Evolutionary conservation across 2,797 vertebrate species (phyloP), one percentile per base, ranked within the genome.

Genomic region (Cottoperca gobio): DNA sequence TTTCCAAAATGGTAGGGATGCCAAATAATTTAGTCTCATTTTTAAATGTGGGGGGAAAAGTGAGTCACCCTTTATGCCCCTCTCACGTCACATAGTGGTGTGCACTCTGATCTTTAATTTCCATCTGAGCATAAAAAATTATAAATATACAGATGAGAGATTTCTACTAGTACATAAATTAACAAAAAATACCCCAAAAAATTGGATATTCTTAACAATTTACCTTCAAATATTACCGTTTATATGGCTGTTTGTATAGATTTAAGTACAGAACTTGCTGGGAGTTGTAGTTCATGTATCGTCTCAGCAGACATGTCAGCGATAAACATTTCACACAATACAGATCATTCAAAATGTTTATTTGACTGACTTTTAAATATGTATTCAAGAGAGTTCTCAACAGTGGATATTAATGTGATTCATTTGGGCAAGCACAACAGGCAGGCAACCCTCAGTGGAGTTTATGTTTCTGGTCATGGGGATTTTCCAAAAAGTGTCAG

Each of bases 321-420:
- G 81, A 76, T 21, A 37, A 75, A 83, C 19, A 76, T 28, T 19
- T 45, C 3, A 68, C 33, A 68, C 58, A 60, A 17, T 13, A 69
- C 3, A 33, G 19, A 43, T 58, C 13, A 70, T 74, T 6, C 65
- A 60, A 45, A 11, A 28, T 0, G 33, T 66, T 68, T 63, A 60
- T 76, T 78, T 55, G 26, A 70, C 35, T 70, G 19, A 26, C 28
- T 49, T 83, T 68, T 46, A 60, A 45, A 50, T 49, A 45, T 58
- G 37, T 65, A 46, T 62, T 59, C 7, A 42, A 26, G 2, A 60
- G 28, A 61, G 8, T 45, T 57, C 39, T 68, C 6, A 33, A 19
- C 14, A 46, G 37, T 49, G n/a, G 24, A 53, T 39, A 19, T 16
- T 60, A 8, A n/a, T 54, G 3, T 10, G 6, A 57, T 73, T 76